Evolutionary conservation across 30 jellyfish, hydroid and myxozoan species (phyloP), one percentile per base, ranked within the genome.

Genomic region (Mastigias papua): DNA sequence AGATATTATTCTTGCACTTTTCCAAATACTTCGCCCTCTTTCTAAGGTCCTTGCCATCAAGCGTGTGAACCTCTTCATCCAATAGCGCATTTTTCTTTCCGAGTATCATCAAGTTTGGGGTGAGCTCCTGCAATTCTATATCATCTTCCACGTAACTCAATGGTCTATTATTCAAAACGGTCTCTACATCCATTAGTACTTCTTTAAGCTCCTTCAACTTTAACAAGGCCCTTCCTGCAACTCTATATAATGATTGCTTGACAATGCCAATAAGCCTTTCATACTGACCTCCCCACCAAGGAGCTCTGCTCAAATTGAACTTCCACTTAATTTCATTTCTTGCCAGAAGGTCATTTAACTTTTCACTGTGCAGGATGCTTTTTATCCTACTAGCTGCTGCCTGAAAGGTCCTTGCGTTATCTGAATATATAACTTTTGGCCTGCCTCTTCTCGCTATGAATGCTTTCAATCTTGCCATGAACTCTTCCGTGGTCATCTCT

Each of bases 221-320:
- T n/a, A n/a, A 28, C 64, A 76, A 25, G 25, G 94, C 87, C 63
- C 64, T 81, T 64, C 97, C 97, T 26, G 73, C 26, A 23, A 84
- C 76, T 54, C 60, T 82, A 37, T 35, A 90, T 84, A 82, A 27
- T 74, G 97, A 63, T 50, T 90, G 88, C 91, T 90, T 90, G 30
- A 90, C 95, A 27, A 89, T 77, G 49, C 91, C 88, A 17, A 23
- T 78, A 28, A 81, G 34, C 28, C 95, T 79, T 70, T 90, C 88
- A 76, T 73, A 90, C 66, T 82, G 97, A 77, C 97, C 97, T 32
- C 95, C 95, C 92, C 94, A 72, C 88, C 92, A 90, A 27, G 97
- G 95, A 3, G 91, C 97, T 46, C 77, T 49, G 42, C 97, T 90
- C 70, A 73, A 61, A 32, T 81, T 82, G 97, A 90, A 90, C 88